phyloP scores from a whole-genome alignment of 2,113 vertebrate genomes.

The Noturus placidus region DNA sequence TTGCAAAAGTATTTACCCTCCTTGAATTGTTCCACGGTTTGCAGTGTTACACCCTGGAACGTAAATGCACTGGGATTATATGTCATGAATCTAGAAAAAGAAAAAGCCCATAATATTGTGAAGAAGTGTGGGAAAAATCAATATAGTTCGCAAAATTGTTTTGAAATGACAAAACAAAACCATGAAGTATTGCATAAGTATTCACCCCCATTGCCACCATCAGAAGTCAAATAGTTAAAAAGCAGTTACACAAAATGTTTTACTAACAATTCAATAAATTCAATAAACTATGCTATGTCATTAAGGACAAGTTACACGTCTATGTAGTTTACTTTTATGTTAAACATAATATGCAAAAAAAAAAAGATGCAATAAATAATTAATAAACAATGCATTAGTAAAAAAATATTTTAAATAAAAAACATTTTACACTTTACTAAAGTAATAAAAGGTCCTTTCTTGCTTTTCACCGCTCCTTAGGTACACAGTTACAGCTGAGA shows the following conservation, averaged over 20 bases:
- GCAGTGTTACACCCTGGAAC: neutral
- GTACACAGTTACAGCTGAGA: neutral
- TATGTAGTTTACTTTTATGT: too few species aligned
- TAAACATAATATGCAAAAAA: too few species aligned
- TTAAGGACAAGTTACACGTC: neutral
- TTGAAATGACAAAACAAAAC: neutral
- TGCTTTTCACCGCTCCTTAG: neutral
- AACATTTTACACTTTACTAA: neutral
- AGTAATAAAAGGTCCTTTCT: neutral
- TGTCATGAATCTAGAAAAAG: neutral
- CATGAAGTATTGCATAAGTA: neutral
- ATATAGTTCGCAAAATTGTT: neutral
- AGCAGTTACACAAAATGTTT: neutral
- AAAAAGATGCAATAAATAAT: too few species aligned
- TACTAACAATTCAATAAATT: neutral
- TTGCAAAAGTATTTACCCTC: neutral
- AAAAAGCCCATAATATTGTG: neutral
- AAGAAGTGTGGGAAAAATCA: neutral
- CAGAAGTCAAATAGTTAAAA: neutral
- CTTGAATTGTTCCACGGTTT: neutral
- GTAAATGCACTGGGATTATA: neutral
- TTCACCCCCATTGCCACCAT: neutral
- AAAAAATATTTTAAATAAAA: neutral
- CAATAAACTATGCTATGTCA: neutral
- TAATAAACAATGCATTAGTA: neutral